Percentiles rank a stretch among this genome's conserved stretches.
These are phyloP conservation scores for Pithys albifrons DNA, from an alignment of 2,113 vertebrate species.

Conservation along the genomic window DNA sequence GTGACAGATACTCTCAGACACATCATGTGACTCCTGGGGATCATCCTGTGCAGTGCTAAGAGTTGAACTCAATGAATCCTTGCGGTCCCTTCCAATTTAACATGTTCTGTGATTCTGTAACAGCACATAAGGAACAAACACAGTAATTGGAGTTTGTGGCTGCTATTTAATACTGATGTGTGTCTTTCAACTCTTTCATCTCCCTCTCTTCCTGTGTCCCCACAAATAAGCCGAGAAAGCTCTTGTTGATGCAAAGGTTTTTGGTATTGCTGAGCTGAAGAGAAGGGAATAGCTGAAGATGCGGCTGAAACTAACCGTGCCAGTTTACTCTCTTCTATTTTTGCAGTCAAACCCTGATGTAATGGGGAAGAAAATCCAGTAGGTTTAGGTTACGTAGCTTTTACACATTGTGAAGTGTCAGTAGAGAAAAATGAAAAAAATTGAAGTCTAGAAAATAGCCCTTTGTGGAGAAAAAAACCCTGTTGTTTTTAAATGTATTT, in stretches of 20 bases:
- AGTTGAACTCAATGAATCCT: not conserved
- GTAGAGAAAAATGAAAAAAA: not conserved
- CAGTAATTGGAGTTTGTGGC: not conserved
- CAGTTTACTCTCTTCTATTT: not conserved
- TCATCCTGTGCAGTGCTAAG: not conserved
- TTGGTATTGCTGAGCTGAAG: not conserved
- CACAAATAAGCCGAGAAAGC: not conserved
- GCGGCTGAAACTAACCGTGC: not conserved
- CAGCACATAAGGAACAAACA: not conserved
- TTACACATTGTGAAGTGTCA: not conserved
- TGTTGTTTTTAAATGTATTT: not conserved
- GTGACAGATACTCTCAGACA: not conserved
- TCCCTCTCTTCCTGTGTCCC: not conserved
- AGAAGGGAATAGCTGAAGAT: not conserved
- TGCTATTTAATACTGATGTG: not conserved
- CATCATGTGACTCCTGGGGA: not conserved
- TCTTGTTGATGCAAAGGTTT: not conserved
- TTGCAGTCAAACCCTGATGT: not conserved
- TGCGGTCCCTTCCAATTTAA: not conserved
- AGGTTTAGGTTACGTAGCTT: not conserved
- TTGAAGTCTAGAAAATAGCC: not conserved
- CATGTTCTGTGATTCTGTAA: not conserved
- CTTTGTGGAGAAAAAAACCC: not conserved
- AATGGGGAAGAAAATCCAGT: not conserved
- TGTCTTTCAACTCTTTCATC: not conserved